phyloP scores from a whole-genome alignment of 2,113 vertebrate species.

The Pachyramphus minor region DNA sequence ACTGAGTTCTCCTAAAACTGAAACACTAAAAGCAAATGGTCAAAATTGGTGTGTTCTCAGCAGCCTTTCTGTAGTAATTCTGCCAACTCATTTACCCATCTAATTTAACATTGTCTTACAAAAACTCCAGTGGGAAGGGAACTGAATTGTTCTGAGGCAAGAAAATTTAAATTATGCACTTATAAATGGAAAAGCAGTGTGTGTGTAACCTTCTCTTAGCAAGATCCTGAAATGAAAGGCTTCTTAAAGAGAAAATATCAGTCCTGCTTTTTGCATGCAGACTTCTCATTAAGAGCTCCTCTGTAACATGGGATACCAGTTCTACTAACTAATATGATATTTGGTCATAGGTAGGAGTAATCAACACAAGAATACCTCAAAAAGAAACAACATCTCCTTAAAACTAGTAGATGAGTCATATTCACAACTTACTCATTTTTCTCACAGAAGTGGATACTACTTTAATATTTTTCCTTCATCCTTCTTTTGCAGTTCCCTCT shows the following conservation, averaged over 20 bases:
- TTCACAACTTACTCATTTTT: background rate
- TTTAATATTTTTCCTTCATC: background rate
- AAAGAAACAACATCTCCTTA: background rate
- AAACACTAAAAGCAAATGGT: background rate
- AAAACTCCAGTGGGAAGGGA: background rate
- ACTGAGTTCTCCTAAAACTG: background rate
- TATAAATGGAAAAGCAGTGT: background rate
- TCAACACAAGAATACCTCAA: background rate
- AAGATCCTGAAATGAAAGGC: background rate
- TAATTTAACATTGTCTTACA: background rate
- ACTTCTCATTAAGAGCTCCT: background rate
- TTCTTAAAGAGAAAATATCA: background rate
- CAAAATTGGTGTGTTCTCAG: background rate
- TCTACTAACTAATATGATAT: background rate
- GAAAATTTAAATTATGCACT: background rate
- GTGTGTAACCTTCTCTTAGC: background rate
- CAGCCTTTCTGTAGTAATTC: background rate
- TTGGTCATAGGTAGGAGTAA: background rate
- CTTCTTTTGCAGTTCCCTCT: background rate
- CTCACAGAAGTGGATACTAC: background rate
- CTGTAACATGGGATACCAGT: fast-evolving
- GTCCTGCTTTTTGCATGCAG: background rate
- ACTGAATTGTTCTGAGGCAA: background rate
- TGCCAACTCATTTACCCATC: background rate
- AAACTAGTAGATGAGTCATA: background rate